Conservation (phyloP, 2,113 vertebrate genomes). For the Sorex araneus region DNA sequence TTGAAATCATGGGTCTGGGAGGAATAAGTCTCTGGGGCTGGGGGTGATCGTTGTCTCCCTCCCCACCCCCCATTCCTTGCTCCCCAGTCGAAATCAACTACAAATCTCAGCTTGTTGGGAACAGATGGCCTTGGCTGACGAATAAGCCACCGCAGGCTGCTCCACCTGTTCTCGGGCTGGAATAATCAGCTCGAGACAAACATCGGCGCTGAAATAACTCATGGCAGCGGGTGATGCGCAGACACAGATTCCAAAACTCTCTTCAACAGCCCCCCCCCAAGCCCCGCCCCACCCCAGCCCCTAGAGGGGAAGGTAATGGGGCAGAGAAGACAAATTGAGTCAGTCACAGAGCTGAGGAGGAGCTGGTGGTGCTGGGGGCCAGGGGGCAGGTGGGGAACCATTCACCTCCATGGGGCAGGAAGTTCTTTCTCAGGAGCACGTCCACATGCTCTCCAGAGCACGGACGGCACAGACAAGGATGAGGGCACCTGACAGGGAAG, state of each 20-base stretch:
- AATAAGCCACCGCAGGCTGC: slow-evolving; percentile 82
- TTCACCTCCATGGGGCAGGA: not conserved
- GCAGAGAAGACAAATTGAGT: slow-evolving; percentile 68
- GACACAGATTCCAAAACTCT: slow-evolving; percentile 79
- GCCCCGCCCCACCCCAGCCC: slow-evolving; percentile 44
- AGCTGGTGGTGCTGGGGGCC: not conserved
- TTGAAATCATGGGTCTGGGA: not conserved
- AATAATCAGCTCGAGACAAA: slow-evolving; percentile 84
- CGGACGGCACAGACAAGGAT: not conserved
- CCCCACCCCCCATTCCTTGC: slow-evolving; percentile 80
- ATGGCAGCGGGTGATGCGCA: slow-evolving; percentile 78
- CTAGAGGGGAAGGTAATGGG: slow-evolving; percentile 81
- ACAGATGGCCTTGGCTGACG: slow-evolving; percentile 86
- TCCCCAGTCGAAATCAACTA: slow-evolving; percentile 85
- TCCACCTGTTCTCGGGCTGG: slow-evolving; percentile 85
- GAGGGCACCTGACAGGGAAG: not conserved
- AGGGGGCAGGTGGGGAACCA: not conserved
- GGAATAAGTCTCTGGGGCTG: not conserved
- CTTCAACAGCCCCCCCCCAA: slow-evolving; percentile 64
- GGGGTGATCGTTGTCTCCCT: not conserved
- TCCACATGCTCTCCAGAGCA: not conserved
- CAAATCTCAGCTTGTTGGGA: slow-evolving; percentile 88
- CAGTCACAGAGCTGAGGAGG: not conserved
- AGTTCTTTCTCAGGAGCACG: not conserved
- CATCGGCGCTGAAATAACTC: slow-evolving; percentile 84